Percentiles rank a stretch among this genome's conserved stretches.
phyloP scores from a whole-genome alignment of 2,113 vertebrate species.

The Sylvilagus bachmani region DNA sequence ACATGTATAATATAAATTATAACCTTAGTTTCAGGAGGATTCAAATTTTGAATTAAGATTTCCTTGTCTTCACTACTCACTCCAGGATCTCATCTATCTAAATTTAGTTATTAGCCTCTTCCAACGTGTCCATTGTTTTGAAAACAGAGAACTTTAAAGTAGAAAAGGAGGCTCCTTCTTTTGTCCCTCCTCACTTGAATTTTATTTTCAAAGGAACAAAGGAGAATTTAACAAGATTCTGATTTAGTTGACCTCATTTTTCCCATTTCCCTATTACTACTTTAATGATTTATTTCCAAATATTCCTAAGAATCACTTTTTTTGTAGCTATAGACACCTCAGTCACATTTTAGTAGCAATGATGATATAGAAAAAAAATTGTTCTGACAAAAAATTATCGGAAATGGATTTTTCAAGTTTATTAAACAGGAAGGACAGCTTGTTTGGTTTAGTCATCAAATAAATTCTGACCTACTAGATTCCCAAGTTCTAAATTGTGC shows the following conservation, averaged over 20 bases:
- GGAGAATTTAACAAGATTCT: conserved; percentile 42
- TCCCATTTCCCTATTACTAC: background rate
- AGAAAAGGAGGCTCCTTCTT: background rate
- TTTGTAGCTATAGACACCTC: conserved; percentile 9
- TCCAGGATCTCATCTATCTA: background rate
- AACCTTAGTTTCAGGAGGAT: background rate
- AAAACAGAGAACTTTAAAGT: conserved; percentile 53
- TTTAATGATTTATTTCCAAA: conserved; percentile 42
- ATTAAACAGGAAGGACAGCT: conserved; percentile 63
- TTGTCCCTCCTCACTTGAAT: background rate
- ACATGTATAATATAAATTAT: conserved; percentile 22
- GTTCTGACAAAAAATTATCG: conserved; percentile 62
- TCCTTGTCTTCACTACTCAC: conserved; percentile 21
- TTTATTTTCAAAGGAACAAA: conserved; percentile 64
- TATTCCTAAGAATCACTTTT: conserved; percentile 45
- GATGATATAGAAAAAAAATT: conserved; percentile 27
- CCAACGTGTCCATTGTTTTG: conserved; percentile 19
- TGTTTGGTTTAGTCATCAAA: conserved; percentile 84
- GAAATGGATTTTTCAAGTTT: conserved; percentile 74
- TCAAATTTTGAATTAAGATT: conserved; percentile 26
- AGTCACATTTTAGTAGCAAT: conserved; percentile 20
- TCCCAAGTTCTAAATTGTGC: conserved; percentile 83
- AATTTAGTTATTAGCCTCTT: background rate
- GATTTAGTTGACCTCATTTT: conserved; percentile 1
- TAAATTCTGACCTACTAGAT: conserved; percentile 78